Evolutionary conservation across 2,888 invertebrate species (phyloP).

Genomic region (Agriopis marginaria): DNA sequence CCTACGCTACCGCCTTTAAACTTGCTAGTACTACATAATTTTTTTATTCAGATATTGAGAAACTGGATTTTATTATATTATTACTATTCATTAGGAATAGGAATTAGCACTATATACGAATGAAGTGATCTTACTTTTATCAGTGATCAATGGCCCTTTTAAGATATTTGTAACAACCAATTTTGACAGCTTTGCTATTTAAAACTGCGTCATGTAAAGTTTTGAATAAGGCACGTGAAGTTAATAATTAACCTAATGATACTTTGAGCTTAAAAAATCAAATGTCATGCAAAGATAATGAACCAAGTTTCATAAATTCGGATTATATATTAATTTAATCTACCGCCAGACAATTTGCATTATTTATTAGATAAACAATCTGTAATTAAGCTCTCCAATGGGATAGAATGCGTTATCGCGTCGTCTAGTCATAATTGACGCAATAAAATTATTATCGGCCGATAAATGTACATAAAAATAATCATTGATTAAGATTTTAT

Average conservation of each 20-base stretch:
- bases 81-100: not conserved
- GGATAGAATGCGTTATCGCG: constrained; percentile 19
- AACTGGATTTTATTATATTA: not conserved
- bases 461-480: constrained; percentile 25
- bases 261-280: not conserved
- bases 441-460: constrained; percentile 13
- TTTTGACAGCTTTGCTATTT: no score
- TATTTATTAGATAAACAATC: constrained; percentile 11
- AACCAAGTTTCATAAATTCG: not conserved
- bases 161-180: no score
- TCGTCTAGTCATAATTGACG: constrained; percentile 29
- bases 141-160: no score
- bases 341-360: constrained; percentile 19
- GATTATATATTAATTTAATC: not conserved
- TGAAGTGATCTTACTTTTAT: not conserved
- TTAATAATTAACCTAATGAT: no score
- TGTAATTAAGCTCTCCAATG: constrained; percentile 6
- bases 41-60: constrained; percentile 6
- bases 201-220: no score
- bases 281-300: not conserved
- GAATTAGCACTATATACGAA: not conserved
- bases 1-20: no score
- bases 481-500: constrained; percentile 16
- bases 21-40: not conserved
- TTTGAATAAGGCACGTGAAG: no score